These are phyloP conservation scores for Myotis myotis DNA, from an alignment of 2,797 vertebrate genomes.

Conservation along the genomic window DNA sequence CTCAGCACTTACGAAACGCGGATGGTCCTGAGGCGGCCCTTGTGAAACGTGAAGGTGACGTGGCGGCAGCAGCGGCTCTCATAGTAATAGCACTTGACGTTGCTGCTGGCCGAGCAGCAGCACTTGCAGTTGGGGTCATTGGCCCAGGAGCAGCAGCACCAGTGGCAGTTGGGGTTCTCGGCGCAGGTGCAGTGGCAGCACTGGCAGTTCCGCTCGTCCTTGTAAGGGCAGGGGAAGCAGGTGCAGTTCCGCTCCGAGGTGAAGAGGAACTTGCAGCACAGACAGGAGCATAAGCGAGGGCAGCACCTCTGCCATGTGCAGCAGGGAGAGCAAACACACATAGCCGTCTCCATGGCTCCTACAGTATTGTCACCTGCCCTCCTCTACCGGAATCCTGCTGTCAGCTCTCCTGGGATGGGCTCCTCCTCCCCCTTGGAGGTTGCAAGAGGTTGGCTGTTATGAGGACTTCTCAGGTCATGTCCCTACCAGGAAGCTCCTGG, in stretches of 20 bases:
- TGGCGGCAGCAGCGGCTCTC: slow-evolving; percentile 76
- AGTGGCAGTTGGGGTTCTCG: slow-evolving; percentile 78
- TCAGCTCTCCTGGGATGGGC: neutral
- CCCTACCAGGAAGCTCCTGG: neutral
- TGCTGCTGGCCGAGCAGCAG: slow-evolving; percentile 67
- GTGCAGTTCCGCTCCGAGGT: slow-evolving; percentile 79
- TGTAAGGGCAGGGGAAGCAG: slow-evolving; percentile 73
- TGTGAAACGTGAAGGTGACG: neutral
- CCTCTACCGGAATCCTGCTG: neutral
- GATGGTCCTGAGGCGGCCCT: slow-evolving; percentile 63
- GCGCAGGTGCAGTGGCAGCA: slow-evolving; percentile 78
- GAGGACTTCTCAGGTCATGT: neutral
- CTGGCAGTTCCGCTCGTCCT: slow-evolving; percentile 73
- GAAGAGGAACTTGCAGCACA: slow-evolving; percentile 77
- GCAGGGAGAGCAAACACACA: slow-evolving; percentile 72
- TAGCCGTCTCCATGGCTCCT: slow-evolving; percentile 48
- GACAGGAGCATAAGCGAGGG: slow-evolving; percentile 58
- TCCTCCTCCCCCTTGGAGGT: neutral
- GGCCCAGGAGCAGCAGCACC: slow-evolving; percentile 82
- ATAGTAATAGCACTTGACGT: slow-evolving; percentile 68
- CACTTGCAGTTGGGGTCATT: slow-evolving; percentile 79
- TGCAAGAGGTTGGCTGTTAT: neutral
- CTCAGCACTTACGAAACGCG: slow-evolving; percentile 49
- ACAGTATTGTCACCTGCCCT: neutral
- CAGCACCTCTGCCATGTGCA: slow-evolving; percentile 69